Conservation (phyloP, 2,113 vertebrate genomes). For the Calyptomena viridis region DNA sequence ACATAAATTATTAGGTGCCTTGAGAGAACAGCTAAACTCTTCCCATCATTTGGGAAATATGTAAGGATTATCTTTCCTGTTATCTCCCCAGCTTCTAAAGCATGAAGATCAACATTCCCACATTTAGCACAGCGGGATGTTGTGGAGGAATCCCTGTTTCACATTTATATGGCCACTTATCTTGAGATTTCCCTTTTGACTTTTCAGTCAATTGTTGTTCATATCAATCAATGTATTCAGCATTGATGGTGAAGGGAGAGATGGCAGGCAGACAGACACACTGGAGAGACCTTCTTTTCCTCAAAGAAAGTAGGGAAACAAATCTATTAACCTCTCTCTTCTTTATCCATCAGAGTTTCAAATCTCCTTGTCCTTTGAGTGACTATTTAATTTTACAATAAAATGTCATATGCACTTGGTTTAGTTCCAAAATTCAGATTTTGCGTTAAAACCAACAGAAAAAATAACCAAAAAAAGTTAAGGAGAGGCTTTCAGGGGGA, state of each 20-base stretch:
- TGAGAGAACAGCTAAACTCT: neutral
- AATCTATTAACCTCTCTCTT: neutral
- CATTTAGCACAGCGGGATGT: neutral
- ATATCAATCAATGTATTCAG: neutral
- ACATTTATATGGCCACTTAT: neutral
- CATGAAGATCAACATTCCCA: neutral
- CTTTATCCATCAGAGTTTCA: neutral
- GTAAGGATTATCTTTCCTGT: neutral
- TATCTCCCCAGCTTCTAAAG: neutral
- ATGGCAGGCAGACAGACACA: neutral
- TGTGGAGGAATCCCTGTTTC: neutral
- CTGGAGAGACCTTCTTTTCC: neutral
- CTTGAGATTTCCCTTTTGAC: neutral
- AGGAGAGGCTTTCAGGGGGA: neutral
- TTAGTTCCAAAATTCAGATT: neutral
- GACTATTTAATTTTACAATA: neutral
- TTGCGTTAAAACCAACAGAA: neutral
- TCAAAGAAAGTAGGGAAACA: neutral
- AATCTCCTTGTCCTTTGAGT: conserved; percentile 23
- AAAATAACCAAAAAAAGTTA: neutral
- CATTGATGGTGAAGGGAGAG: neutral
- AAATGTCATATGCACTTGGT: neutral
- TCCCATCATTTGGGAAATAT: neutral
- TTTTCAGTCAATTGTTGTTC: neutral
- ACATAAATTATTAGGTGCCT: neutral